Base-by-base conservation (phyloP, 1,140 invertebrate species). In the Eurytemora carolleeae region DNA sequence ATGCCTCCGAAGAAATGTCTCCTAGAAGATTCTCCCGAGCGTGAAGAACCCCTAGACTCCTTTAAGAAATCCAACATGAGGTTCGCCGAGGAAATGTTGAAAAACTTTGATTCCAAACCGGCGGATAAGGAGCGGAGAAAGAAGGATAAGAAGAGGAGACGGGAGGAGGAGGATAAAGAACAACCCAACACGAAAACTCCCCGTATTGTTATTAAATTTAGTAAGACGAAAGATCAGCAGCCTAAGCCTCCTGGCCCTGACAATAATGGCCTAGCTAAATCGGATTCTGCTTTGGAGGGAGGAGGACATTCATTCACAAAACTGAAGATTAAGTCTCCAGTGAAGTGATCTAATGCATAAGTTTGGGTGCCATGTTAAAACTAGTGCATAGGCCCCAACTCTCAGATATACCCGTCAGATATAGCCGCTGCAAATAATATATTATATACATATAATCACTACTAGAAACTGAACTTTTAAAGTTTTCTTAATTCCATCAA, bases 1-100 rank as follows among this genome's bases (percentile, higher is more conserved):
- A 62, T 58, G 24, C 60, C 60, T 17, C 60, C 60, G 19, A 62
- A 62, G 20, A 62, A 62, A 18, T 62, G 60, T 62, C 21, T 62
- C 2, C 52, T 24, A 25, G 60, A 62, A 20, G 19, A n/a, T 12
- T 53, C 60, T 1, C 53, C 60, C 3, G 52, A 62, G 12, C 44
- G 20, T 15, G 53, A 55, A 7, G 22, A 24, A 19, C 53, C 59
- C 1, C 52, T 21, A 7, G 23, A 57, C 24, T 52, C 57, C 21
- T 25, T 58, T 15, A 62, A 62, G 54, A 53, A 52, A 7, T 17
- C 17, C 2, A n/a, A 55, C 22, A 58, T 62, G 53, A 62, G 21
- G 20, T 62, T 23, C 54, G 60, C 53, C 1, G 60, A 62, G 24
- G 17, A 62, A 25, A 62, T 62, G 17, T 23, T 19, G 12, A 21